These are phyloP conservation scores for Apodemus sylvaticus DNA, from an alignment of 2,113 vertebrate species.

Conservation along the genomic window DNA sequence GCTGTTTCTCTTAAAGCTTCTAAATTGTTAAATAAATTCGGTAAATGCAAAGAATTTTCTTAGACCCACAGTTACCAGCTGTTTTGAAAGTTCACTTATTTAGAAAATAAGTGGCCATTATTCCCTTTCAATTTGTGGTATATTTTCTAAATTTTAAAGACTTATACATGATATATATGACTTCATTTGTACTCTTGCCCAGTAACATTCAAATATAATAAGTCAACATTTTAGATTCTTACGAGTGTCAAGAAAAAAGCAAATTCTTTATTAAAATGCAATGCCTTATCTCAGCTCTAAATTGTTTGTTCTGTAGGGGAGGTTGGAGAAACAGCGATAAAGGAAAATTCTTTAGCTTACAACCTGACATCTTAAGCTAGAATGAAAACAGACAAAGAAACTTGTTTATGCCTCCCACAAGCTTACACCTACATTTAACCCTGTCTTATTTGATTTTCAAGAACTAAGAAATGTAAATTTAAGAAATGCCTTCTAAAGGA, in stretches of 20 bases:
- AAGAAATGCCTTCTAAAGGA: neutral
- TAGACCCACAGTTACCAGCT: neutral
- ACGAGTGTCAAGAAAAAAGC: neutral
- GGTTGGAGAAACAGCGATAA: neutral
- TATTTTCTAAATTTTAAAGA: conserved; percentile 3
- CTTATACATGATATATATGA: neutral
- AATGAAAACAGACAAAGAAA: neutral
- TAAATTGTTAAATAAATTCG: neutral
- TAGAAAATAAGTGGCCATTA: neutral
- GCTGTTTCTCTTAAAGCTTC: neutral
- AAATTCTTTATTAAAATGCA: neutral
- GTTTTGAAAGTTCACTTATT: conserved; percentile 33
- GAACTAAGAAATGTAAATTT: neutral
- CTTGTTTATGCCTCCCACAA: neutral
- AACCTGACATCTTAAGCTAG: neutral
- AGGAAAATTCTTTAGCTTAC: neutral
- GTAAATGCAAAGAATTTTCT: neutral
- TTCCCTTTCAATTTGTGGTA: neutral
- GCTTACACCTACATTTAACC: neutral
- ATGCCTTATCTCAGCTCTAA: neutral
- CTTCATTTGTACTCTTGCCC: neutral
- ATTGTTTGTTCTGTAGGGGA: neutral
- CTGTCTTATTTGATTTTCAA: conserved; percentile 37
- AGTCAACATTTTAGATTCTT: neutral
- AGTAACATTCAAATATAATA: neutral